phyloP scores from a whole-genome alignment of 2,888 invertebrate genomes.

The Bombylius discolor region DNA sequence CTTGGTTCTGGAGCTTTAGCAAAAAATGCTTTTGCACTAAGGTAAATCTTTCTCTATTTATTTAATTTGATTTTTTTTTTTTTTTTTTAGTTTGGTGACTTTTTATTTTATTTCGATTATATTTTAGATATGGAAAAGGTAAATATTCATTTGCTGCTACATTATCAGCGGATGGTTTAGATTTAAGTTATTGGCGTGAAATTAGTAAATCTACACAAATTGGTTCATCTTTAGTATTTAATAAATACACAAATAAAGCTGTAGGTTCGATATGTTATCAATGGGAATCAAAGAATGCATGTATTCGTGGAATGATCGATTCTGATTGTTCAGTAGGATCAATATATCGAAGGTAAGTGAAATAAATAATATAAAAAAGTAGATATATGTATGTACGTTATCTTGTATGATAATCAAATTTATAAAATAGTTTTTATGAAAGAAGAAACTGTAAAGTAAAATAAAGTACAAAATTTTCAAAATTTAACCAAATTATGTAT shows the following conservation, averaged over 20 bases:
- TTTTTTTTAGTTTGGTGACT: too few species aligned
- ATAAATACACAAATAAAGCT: constrained; percentile 23
- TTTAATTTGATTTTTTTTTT: too few species aligned
- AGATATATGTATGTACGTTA: too few species aligned
- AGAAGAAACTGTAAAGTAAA: too few species aligned
- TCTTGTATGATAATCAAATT: too few species aligned
- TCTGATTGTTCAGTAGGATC: constrained; percentile 33
- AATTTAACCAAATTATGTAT: too few species aligned
- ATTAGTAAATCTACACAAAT: constrained; percentile 30
- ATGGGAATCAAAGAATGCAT: constrained; percentile 28
- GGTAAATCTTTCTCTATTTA: constrained; percentile 2
- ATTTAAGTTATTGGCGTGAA: constrained; percentile 34
- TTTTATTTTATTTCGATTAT: too few species aligned
- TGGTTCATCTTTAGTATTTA: constrained; percentile 24
- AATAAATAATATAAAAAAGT: neutral
- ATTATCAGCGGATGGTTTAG: constrained; percentile 27
- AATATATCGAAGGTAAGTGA: constrained; percentile 27
- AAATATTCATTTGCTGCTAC: constrained; percentile 27
- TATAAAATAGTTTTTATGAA: too few species aligned
- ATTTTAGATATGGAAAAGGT: constrained; percentile 24
- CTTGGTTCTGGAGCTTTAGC: constrained; percentile 19
- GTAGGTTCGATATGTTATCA: constrained; percentile 33
- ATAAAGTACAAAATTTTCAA: too few species aligned
- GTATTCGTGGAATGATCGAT: constrained; percentile 30
- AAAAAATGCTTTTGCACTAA: constrained; percentile 27